Evolutionary conservation across 2,888 invertebrate genomes (phyloP).

Genomic region (Heliconius charithonia): DNA sequence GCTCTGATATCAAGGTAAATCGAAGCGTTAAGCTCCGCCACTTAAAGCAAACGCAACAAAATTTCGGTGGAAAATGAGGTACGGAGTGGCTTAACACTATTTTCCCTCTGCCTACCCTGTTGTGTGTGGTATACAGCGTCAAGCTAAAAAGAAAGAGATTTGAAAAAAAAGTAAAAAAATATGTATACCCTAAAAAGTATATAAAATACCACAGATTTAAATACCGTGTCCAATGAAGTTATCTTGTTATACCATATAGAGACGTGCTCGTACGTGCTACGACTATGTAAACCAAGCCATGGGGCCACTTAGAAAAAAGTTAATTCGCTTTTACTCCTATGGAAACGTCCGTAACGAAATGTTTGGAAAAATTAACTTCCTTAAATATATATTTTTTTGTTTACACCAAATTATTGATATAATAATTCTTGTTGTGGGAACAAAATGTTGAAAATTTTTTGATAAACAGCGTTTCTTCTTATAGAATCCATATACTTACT

Average conservation of each 20-base stretch:
- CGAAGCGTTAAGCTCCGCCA: no score
- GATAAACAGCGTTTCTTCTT: background rate
- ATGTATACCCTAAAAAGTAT: background rate
- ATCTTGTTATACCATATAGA: constrained; percentile 21
- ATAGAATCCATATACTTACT: background rate
- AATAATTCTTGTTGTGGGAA: background rate
- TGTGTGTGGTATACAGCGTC: no score
- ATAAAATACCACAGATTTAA: constrained; percentile 4
- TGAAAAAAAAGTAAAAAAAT: no score
- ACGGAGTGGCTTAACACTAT: no score
- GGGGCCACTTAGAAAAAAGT: constrained; percentile 21
- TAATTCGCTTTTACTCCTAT: constrained; percentile 16
- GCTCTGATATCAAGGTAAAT: no score
- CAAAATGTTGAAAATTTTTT: background rate
- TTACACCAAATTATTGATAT: background rate
- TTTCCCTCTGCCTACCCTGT: no score
- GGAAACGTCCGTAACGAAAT: background rate
- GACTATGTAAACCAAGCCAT: constrained; percentile 21
- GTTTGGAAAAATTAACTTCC: constrained; percentile 6
- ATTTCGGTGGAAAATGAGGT: no score
- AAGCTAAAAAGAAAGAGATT: no score
- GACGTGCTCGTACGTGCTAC: background rate
- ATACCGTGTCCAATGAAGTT: constrained; percentile 17
- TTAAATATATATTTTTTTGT: background rate
- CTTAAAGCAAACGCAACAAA: no score